Percentiles rank a stretch among this genome's conserved stretches.
Conservation (phyloP, 2,888 invertebrate species). For the Heliothis peltigera region DNA sequence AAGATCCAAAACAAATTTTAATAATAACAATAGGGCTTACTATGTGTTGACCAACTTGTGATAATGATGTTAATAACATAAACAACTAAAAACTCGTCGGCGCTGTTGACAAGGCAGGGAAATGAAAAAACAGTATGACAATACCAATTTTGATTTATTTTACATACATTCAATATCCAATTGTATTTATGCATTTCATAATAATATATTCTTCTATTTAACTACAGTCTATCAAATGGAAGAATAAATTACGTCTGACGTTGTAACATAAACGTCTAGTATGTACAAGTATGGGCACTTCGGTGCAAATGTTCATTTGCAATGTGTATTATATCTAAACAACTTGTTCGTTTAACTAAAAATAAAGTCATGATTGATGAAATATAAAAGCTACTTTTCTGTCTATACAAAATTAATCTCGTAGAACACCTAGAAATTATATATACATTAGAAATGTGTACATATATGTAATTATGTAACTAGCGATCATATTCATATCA, state of each 20-base stretch:
- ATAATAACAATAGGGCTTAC: neutral
- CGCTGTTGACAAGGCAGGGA: neutral
- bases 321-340: constrained; percentile 61
- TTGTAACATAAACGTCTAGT: constrained; percentile 62
- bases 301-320: constrained; percentile 76
- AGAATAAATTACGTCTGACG: constrained; percentile 58
- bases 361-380: constrained; percentile 68
- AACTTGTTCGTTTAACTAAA: constrained; percentile 61
- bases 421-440: constrained; percentile 58
- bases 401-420: constrained; percentile 68
- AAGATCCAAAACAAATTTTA: neutral
- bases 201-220: constrained; percentile 49
- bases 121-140: constrained; percentile 36
- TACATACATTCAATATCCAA: constrained; percentile 65
- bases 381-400: constrained; percentile 60
- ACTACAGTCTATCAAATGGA: constrained; percentile 35
- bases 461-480: constrained; percentile 53
- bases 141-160: constrained; percentile 64
- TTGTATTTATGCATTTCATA: constrained; percentile 59
- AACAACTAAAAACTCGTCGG: neutral
- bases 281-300: constrained; percentile 79
- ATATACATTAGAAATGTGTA: constrained; percentile 65
- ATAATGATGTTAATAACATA: neutral
- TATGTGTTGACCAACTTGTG: neutral
- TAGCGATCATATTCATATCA: constrained; percentile 52